Percentiles rank a stretch among this genome's conserved stretches.
Evolutionary conservation across 1,140 invertebrate species (phyloP).

Genomic region (Drosophila equinoxialis): DNA sequence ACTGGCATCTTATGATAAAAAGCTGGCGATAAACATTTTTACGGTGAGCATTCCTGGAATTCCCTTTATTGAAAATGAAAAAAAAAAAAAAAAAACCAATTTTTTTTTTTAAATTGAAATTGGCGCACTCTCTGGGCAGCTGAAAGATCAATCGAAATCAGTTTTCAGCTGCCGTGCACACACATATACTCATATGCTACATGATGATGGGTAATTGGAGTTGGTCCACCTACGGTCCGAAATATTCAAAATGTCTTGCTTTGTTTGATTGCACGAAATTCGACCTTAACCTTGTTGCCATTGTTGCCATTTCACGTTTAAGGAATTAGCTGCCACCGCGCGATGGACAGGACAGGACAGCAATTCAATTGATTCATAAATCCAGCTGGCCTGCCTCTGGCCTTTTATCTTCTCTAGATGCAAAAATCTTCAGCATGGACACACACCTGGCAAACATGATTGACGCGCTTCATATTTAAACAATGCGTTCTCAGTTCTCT

Average conservation of each 20-base stretch:
- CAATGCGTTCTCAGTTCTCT: background rate
- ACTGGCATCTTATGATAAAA: conserved; percentile 56
- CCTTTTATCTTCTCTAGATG: background rate
- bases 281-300: conserved; percentile 63
- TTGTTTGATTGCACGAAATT: conserved; percentile 62
- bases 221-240: conserved; percentile 55
- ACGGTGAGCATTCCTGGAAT: conserved; percentile 63
- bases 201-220: conserved; percentile 64
- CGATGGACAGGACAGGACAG: conserved; percentile 28
- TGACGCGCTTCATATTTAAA: conserved; percentile 6
- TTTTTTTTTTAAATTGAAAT: conserved; percentile 35
- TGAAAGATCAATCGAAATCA: conserved; percentile 68
- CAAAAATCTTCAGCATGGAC: background rate
- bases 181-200: background rate
- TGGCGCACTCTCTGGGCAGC: conserved; percentile 63
- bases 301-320: conserved; percentile 58
- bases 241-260: conserved; percentile 69
- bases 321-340: conserved; percentile 68
- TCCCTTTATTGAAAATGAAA: conserved; percentile 29
- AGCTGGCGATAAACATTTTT: conserved; percentile 62
- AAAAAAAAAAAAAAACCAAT: too few relatives aligned
- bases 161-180: conserved; percentile 50
- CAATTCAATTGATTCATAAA: background rate
- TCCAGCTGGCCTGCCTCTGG: background rate
- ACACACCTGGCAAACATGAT: conserved; percentile 9